A percentile compares a stretch with the other conserved stretches of the same genome.
Conservation (phyloP, 2,888 invertebrate species). For the Stictocephala bisonia region DNA sequence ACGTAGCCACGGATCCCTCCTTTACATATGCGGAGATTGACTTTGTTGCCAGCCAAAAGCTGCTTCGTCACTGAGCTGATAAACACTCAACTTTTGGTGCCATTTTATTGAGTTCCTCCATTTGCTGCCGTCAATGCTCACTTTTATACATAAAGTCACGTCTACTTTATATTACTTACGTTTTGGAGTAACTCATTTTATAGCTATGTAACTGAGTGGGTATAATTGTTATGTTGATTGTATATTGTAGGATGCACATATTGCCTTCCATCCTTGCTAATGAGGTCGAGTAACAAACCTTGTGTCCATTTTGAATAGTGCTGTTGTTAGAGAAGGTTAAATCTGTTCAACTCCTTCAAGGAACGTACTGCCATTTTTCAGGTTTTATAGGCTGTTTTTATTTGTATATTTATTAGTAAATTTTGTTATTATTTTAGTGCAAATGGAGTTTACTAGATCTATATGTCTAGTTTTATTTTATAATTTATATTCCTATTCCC, state of each 20-base stretch:
- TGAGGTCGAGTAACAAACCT: conserved; percentile 32
- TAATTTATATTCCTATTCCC: too few relatives aligned
- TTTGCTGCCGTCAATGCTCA: conserved; percentile 41
- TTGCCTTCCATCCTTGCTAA: conserved; percentile 18
- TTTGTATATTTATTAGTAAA: too few relatives aligned
- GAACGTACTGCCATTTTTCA: too few relatives aligned
- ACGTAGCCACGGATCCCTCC: conserved; percentile 60
- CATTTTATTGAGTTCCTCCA: conserved; percentile 37
- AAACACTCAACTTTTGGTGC: conserved; percentile 6
- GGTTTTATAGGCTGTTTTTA: too few relatives aligned
- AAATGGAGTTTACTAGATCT: too few relatives aligned
- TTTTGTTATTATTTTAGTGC: too few relatives aligned
- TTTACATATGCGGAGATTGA: conserved; percentile 85
- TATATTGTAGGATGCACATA: conserved; percentile 31
- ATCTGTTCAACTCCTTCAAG: too few relatives aligned
- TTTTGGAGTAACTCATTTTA: conserved; percentile 33
- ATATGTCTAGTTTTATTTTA: too few relatives aligned
- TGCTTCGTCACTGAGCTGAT: conserved; percentile 12
- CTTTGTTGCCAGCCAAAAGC: conserved; percentile 65
- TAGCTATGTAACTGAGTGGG: conserved; percentile 26
- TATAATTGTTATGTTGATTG: conserved; percentile 30
- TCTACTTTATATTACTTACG: conserved; percentile 29
- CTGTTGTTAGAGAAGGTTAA: too few relatives aligned
- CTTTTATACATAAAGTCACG: conserved; percentile 43
- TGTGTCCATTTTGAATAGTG: too few relatives aligned